Base-by-base conservation (phyloP, 2,113 vertebrate species). In the Bagarius yarrelli region DNA sequence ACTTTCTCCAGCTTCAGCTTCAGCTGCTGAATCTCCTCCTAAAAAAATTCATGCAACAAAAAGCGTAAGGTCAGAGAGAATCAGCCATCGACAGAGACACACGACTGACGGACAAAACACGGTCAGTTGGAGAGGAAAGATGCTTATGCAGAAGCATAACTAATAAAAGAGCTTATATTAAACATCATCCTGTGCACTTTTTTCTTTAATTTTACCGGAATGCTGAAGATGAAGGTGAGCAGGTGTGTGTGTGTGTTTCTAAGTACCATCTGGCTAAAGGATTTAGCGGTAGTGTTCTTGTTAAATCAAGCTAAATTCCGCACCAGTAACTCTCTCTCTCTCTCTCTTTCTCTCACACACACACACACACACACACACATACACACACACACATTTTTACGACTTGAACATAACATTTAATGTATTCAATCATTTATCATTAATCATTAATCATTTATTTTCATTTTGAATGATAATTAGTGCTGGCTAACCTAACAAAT, bases 21-120 rank as follows among this genome's bases (percentile, higher is more conserved):
- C 75, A 99, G 92, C 87, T 96, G 96, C 87, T 95, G 95, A 88
- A 98, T 98, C 89, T 99, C 97, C 85, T 99, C 97, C 97, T 98
- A 87, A 76, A 18, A 27, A 76, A 0, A 25, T 59, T 71, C 12
- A 83, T 0, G 78, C 18, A 81, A 25, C 57, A 4, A 80, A 30
- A 79, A 8, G 4, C 4, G 53, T 52, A 27, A 25, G 61, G 44
- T 44, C 47, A 71, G 63, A 66, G 13, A 47, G 69, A 72, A 74
- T 23, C 12, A 30, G 8, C 30, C 25, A 30, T 5, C 15, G 30
- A 21, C 18, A 21, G 16, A 52, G 25, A 52, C 3, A 18, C 47
- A 19, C 13, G 5, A 71, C 34, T 32, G 57, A 50, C 47, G 57
- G 56, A 63, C 36, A 53, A 59, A 52, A 25, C 27, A 23, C 55